Percentiles rank a stretch among this genome's conserved stretches.
These are phyloP conservation scores for Corella eumyota DNA, from an alignment of 23 tunicate species.

Conservation along the genomic window DNA sequence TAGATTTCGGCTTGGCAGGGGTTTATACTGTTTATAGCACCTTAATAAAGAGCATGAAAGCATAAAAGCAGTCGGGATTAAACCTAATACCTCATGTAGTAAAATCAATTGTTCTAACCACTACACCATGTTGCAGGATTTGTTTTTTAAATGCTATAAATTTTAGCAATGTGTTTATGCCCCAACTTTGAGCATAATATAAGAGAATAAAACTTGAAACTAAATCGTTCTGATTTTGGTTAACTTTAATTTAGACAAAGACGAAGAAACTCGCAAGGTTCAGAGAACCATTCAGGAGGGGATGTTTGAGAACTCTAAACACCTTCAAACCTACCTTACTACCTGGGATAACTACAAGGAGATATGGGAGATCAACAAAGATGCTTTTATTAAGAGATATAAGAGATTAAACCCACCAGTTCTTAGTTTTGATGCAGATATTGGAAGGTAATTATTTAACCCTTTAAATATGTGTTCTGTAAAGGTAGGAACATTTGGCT, in stretches of 20 bases:
- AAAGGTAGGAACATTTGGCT: neutral
- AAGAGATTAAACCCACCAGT: conserved; percentile 74
- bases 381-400: conserved; percentile 86
- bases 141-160: too few species aligned
- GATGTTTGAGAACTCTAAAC: conserved; percentile 59
- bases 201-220: too few species aligned
- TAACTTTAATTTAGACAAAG: conserved; percentile 64
- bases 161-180: too few species aligned
- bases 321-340: conserved; percentile 53
- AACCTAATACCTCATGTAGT: too few species aligned
- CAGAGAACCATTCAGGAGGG: conserved; percentile 81
- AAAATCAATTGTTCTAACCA: too few species aligned
- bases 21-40: too few species aligned
- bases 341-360: conserved; percentile 96
- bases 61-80: too few species aligned
- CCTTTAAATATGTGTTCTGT: neutral
- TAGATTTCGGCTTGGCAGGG: too few species aligned
- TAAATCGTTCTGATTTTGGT: too few species aligned
- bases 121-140: too few species aligned
- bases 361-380: conserved; percentile 95
- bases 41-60: too few species aligned
- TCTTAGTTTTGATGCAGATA: conserved; percentile 87
- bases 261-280: conserved; percentile 82
- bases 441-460: conserved; percentile 51
- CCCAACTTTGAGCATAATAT: too few species aligned